phyloP scores from a whole-genome alignment of 2,113 vertebrate species.

The Polypterus senegalus region DNA sequence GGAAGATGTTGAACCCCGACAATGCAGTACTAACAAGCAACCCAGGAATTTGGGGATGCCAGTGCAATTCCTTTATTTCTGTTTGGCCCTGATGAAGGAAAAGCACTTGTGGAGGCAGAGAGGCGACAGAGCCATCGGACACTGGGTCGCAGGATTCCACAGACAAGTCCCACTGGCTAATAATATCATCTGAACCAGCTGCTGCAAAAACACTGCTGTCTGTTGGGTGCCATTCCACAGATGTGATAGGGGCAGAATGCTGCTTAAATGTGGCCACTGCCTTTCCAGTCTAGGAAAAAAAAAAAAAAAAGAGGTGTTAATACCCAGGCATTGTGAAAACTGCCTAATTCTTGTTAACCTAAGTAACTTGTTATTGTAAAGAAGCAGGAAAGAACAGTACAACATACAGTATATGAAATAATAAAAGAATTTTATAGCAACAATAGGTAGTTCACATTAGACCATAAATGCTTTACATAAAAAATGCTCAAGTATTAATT shows the following conservation, averaged over 20 bases:
- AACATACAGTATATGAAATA: too few relatives aligned
- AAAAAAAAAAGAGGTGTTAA: not conserved
- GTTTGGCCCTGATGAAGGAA: constrained; percentile 83
- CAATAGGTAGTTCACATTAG: too few relatives aligned
- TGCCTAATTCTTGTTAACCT: too few relatives aligned
- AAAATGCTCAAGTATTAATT: too few relatives aligned
- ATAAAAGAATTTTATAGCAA: too few relatives aligned
- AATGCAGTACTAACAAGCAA: constrained; percentile 67
- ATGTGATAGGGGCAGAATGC: constrained; percentile 73
- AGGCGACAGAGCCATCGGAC: constrained; percentile 31
- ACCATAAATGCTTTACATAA: too few relatives aligned
- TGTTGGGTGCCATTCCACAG: constrained; percentile 73
- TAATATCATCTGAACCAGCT: constrained; percentile 62
- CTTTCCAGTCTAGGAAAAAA: constrained; percentile 44
- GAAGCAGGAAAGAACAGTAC: too few relatives aligned
- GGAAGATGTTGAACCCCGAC: constrained; percentile 75
- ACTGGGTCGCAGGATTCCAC: constrained; percentile 65
- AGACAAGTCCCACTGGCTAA: constrained; percentile 82
- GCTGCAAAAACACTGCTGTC: constrained; percentile 76
- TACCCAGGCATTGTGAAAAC: not conserved
- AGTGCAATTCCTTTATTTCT: constrained; percentile 80
- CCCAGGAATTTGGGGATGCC: constrained; percentile 72
- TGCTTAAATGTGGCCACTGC: constrained; percentile 80
- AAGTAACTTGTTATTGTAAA: too few relatives aligned
- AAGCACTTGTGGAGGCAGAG: constrained; percentile 71